Percentiles rank a stretch among this genome's conserved stretches.
Conservation (phyloP, 1,140 invertebrate genomes). For the Trinorchestia longiramus region DNA sequence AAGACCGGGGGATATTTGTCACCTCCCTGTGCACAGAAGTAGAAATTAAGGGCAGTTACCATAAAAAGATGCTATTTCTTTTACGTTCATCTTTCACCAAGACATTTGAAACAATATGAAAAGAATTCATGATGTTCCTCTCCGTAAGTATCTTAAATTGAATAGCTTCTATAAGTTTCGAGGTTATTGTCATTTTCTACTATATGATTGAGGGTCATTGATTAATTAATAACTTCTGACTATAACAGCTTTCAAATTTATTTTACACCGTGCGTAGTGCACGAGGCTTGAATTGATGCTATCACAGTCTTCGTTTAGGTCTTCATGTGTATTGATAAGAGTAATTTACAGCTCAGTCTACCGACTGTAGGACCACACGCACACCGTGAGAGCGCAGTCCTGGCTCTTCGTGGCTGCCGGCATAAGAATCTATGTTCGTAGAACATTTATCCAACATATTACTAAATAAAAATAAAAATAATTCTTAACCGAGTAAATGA, state of each 20-base stretch:
- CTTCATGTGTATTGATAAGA: neutral
- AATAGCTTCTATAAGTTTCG: neutral
- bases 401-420: neutral
- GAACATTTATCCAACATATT: neutral
- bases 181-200: neutral
- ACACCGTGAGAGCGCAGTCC: constrained; percentile 27
- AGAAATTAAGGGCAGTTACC: neutral
- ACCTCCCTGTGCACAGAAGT: neutral
- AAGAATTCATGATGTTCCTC: neutral
- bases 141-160: neutral
- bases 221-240: neutral
- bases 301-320: neutral
- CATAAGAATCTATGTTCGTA: neutral
- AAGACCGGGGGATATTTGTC: constrained; percentile 24
- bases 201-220: neutral
- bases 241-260: neutral
- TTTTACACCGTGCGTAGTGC: no score
- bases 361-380: neutral
- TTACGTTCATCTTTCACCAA: no score
- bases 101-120: neutral
- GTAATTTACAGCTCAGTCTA: neutral
- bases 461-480: neutral
- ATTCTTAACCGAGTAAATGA: neutral
- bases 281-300: neutral
- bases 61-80: neutral